phyloP scores from a whole-genome alignment of 2,113 vertebrate genomes.

The Gallinago undulata region DNA sequence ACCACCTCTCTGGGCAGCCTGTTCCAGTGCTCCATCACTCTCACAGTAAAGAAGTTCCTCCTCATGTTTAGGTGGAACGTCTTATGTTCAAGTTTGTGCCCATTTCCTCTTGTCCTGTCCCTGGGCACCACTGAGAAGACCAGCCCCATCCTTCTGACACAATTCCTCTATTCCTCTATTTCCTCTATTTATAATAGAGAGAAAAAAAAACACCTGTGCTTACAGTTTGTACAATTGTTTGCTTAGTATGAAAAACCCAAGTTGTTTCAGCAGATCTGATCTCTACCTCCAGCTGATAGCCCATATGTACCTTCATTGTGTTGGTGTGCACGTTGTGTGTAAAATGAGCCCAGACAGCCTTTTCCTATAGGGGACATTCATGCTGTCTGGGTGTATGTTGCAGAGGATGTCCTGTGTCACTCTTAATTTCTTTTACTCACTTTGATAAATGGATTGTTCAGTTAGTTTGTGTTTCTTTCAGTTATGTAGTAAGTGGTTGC shows the following conservation, averaged over 20 bases:
- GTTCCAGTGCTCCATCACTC: too few relatives aligned
- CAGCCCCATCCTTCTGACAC: too few relatives aligned
- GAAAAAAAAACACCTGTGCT: background rate
- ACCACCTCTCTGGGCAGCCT: too few relatives aligned
- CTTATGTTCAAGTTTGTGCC: too few relatives aligned
- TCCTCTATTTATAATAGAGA: background rate
- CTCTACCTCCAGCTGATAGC: background rate
- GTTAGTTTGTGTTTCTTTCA: background rate
- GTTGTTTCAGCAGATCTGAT: background rate
- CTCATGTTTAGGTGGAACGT: too few relatives aligned
- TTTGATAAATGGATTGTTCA: background rate
- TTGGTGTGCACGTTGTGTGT: background rate
- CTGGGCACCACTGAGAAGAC: too few relatives aligned
- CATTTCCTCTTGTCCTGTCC: too few relatives aligned
- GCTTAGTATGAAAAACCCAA: background rate
- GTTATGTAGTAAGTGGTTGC: background rate
- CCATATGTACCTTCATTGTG: accelerated
- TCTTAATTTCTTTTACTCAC: background rate
- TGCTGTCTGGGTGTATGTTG: background rate
- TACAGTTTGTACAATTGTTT: background rate
- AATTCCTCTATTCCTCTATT: too few relatives aligned
- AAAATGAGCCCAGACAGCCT: background rate
- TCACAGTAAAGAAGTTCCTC: too few relatives aligned
- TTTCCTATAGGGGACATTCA: background rate
- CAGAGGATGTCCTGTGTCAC: background rate